phyloP scores from a whole-genome alignment of 2,888 invertebrate genomes.

The Dromius quadrimaculatus region DNA sequence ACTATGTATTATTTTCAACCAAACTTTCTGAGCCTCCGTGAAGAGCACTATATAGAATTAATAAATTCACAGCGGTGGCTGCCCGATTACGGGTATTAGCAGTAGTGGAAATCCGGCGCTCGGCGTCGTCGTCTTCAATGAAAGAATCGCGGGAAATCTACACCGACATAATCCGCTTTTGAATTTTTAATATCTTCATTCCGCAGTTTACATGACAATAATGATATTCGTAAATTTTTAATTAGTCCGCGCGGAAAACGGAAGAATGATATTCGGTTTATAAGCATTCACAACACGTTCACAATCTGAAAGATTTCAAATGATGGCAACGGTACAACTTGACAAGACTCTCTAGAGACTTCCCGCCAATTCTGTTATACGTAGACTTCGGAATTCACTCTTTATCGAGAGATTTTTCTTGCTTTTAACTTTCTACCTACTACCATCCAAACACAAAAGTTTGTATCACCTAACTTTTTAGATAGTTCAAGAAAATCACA shows the following conservation, averaged over 20 bases:
- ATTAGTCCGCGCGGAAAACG: slow-evolving; percentile 38
- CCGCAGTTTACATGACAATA: slow-evolving; percentile 55
- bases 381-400: background rate
- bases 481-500: too few species aligned
- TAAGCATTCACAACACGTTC: slow-evolving; percentile 50
- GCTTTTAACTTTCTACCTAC: slow-evolving; percentile 34
- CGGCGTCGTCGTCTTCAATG: slow-evolving; percentile 11
- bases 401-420: slow-evolving; percentile 40
- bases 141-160: background rate
- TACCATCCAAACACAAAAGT: too few species aligned
- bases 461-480: too few species aligned
- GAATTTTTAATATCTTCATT: slow-evolving; percentile 55
- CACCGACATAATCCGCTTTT: slow-evolving; percentile 52
- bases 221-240: slow-evolving; percentile 55
- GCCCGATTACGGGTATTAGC: slow-evolving; percentile 52
- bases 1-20: too few species aligned
- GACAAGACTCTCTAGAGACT: background rate
- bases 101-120: slow-evolving; percentile 11
- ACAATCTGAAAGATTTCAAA: slow-evolving; percentile 51
- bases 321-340: slow-evolving; percentile 22
- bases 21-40: too few species aligned
- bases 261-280: slow-evolving; percentile 39
- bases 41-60: too few species aligned
- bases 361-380: slow-evolving; percentile 1
- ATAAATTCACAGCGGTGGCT: slow-evolving; percentile 52